Base-by-base conservation (phyloP, 1,140 invertebrate genomes). In the Stegodyphus dumicola region DNA sequence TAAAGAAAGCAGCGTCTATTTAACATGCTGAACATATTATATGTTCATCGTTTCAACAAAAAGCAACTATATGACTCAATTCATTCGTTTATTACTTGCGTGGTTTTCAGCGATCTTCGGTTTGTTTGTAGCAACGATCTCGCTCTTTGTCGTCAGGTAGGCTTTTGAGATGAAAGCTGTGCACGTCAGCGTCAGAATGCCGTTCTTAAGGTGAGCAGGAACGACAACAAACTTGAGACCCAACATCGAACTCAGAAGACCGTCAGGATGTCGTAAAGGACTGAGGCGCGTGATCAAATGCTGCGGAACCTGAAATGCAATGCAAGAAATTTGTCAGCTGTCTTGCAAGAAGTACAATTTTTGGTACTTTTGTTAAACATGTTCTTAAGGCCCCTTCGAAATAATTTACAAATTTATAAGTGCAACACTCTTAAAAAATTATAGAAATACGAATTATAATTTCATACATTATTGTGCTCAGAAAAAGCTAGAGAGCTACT, bases 101-200 rank as follows among this genome's bases (percentile, higher is more conserved):
- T 78, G 67, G 15, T 86, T 77, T 5, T 86, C 84, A 0, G 84
- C 75, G 9, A 86, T 86, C 49, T 86, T 86, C 2, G 84, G 71
- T 66, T 86, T 86, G 56, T 86, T 86, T 11, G 84, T 86, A 9
- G 84, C 84, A 5, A 66, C 66, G 6, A 94, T 95, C 88, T 95
- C 95, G 89, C 96, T 95, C 88, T 96, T 95, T 88, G 94, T 95
- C 76, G 94, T 92, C 92, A 93, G 94, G 90, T 96, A 96, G 1
- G 96, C 92, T 5, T 94, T 94, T 1, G 94, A 94, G 9, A 90
- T 88, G 18, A 88, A 89, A 2, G 89, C 89, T 2, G 88, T 89
- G 75, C 89, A 90, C 17, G 88, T 89, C 5, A 90, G 77, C 33
- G 87, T 88, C 67, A 90, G 87, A 5, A 87, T 64, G 11, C 89